Evolutionary conservation across 2,888 invertebrate genomes (phyloP).

Genomic region (Coelinius sp.): DNA sequence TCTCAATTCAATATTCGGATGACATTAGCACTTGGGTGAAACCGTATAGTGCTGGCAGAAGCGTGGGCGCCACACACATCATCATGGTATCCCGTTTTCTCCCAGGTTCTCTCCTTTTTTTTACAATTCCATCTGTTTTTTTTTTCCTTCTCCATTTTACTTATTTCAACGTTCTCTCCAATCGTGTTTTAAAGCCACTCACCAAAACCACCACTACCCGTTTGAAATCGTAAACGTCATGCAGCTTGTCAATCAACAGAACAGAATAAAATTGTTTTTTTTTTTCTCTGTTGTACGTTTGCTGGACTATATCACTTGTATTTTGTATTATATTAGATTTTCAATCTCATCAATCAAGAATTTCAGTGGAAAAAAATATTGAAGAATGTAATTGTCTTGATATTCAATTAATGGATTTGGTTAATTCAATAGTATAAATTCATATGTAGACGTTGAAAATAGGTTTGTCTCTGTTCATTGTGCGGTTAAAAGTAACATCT

Average conservation of each 20-base stretch:
- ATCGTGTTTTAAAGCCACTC: slow-evolving; percentile 26
- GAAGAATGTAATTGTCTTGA: no score
- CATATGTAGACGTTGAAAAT: slow-evolving; percentile 54
- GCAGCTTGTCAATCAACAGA: slow-evolving; percentile 12
- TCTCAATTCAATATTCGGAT: slow-evolving; percentile 20
- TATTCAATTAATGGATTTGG: neutral
- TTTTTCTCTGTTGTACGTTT: neutral
- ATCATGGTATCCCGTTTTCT: slow-evolving; percentile 21
- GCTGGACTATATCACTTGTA: slow-evolving; percentile 1
- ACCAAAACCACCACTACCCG: slow-evolving; percentile 25
- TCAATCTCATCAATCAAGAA: neutral
- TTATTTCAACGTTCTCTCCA: slow-evolving; percentile 8
- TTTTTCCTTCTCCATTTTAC: neutral
- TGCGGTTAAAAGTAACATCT: slow-evolving; percentile 27
- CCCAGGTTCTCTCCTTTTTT: slow-evolving; percentile 2
- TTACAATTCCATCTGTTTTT: slow-evolving; percentile 11
- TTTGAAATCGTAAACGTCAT: slow-evolving; percentile 26
- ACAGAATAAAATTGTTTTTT: neutral
- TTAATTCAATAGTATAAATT: neutral
- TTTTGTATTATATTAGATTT: neutral
- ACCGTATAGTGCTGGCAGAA: slow-evolving; percentile 13
- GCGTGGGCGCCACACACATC: slow-evolving; percentile 24
- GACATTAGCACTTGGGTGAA: slow-evolving; percentile 5
- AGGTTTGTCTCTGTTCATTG: slow-evolving; percentile 51
- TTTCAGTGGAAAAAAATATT: no score